Evolutionary conservation across 1,140 invertebrate genomes (phyloP), one percentile per base, ranked within the genome.

Genomic region (Helicoverpa zea): DNA sequence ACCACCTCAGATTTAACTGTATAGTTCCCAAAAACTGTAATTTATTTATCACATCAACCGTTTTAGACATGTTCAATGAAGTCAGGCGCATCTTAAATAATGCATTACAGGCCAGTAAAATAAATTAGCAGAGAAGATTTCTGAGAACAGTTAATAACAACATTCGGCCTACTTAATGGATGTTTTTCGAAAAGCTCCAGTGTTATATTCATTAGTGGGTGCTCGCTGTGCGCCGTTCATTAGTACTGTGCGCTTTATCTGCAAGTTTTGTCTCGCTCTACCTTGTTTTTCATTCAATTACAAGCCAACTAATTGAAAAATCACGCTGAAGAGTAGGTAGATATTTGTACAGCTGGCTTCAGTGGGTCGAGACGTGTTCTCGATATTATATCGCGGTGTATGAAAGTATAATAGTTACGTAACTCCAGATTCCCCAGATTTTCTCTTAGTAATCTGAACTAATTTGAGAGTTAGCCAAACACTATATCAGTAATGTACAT

Each of bases 161-260:
- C 81, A 85, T 84, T 88, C 81, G 47, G 84, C 79, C 83, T 84
- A 89, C 85, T 90, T 89, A 86, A 88, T 83, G 79, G 84, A 83
- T 87, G 84, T 91, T 91, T 91, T 90, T 90, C 82, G 80, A 81
- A 88, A 88, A 86, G 80, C 84, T 77, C 61, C 81, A 76, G 79
- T 84, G 86, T 90, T 86, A 88, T 88, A 90, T 90, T 92, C 89
- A 92, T 93, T 88, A 88, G 84, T 81, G 66, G 77, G 54, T 63
- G 80, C 81, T 78, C 83, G 68, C 79, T 78, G 76, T 83, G 78
- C 81, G 47, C 52, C 74, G 81, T 83, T 83, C 82, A 83, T 83
- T 83, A 83, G 82, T 83, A 75, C 81, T 82, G 74, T 86, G 83
- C 81, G 81, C 80, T 89, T 87, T 87, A 85, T 83, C 81, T 80